Evolutionary conservation across 2,113 vertebrate genomes (phyloP), one percentile per base, ranked within the genome.

Genomic region (Lamprologus callipterus): DNA sequence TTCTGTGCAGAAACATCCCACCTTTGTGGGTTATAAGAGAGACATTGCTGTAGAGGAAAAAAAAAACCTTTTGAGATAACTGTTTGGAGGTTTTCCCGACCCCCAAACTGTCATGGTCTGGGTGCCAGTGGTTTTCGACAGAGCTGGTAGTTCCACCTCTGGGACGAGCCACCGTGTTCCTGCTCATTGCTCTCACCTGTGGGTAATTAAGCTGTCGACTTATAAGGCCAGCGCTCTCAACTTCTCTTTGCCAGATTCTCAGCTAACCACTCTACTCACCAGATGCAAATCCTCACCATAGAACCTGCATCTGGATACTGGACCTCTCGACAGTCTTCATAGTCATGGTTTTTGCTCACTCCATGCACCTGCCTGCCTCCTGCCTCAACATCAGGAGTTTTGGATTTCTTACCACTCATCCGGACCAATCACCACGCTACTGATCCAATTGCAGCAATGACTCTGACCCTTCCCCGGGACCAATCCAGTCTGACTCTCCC

Each of bases 1-100:
- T 40, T 21, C 63, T 40, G 35, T 40, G 35, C 19, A 40, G 35
- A 68, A 13, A 21, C 35, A 21, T 40, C 33, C 4, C 3, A 0
- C 4, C 60, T 68, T 37, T 68, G 33, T 37, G 7, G 19, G 10
- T 4, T 8, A 40, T 3, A 33, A 33, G 57, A 60, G 33, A 35
- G 35, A 40, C 11, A 68, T 40, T 68, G 33, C 19, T 37, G 60
- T 0, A 37, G 12, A 23, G 14, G 0, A 0, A 17, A 17, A 57
- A 17, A 33, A 19, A 1, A 1, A 6, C 5, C 55, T 9, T 17
- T 60, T 19, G 17, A 37, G 17, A 37, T 2, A 21, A 8, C 33
- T 21, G 19, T 68, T 68, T 68, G 8, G 57, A 33, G 57, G 19
- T 68, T 60, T 60, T 31, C 57, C 57, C 5, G 0, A 19, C 8